A percentile compares a stretch with the other conserved stretches of the same genome.
Evolutionary conservation across 2,113 vertebrate genomes (phyloP).

Genomic region (Colius striatus): DNA sequence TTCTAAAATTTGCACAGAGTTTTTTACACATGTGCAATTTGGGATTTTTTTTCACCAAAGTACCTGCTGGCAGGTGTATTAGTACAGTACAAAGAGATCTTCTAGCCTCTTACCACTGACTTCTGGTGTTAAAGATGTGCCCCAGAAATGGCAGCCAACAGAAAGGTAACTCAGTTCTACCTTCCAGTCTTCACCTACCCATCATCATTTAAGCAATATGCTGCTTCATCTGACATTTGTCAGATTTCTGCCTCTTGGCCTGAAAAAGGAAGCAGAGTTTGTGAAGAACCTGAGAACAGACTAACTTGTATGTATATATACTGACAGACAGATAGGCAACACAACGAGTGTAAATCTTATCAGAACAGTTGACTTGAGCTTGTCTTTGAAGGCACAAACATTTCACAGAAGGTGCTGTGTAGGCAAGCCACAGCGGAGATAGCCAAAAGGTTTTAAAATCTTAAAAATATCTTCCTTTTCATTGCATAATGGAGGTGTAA

Average conservation of each 20-base stretch:
- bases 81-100: background rate
- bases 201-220: background rate
- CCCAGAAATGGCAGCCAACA: background rate
- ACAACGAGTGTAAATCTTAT: background rate
- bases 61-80: background rate
- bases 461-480: background rate
- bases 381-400: background rate
- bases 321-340: background rate
- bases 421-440: background rate
- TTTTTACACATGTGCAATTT: background rate
- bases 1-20: background rate
- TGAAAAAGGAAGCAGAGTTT: background rate
- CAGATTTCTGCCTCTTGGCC: background rate
- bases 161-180: background rate
- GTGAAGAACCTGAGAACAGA: background rate
- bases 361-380: background rate
- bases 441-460: background rate
- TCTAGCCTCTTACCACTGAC: background rate
- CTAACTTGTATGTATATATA: fast-evolving
- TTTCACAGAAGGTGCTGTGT: background rate
- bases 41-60: fast-evolving
- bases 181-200: background rate
- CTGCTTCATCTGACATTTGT: background rate
- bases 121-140: background rate
- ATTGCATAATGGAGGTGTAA: constrained; percentile 11